A percentile compares a stretch with the other conserved stretches of the same genome.
phyloP scores from a whole-genome alignment of 2,113 vertebrate genomes.

The Bettongia penicillata region DNA sequence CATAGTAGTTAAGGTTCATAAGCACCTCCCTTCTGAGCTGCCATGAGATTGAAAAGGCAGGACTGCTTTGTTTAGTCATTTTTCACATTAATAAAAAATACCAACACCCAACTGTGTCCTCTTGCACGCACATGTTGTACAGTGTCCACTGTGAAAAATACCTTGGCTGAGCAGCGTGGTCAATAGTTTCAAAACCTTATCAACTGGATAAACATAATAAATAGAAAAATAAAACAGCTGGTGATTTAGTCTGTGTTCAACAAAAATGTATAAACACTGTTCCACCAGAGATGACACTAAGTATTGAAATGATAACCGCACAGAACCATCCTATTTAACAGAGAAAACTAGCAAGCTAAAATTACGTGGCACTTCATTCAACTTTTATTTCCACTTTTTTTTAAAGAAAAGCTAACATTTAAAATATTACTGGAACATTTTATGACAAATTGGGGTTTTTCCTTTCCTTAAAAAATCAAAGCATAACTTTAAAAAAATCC shows the following conservation, averaged over 20 bases:
- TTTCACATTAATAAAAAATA: slow-evolving; percentile 81
- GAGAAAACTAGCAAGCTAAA: slow-evolving; percentile 71
- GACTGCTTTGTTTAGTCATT: slow-evolving; percentile 76
- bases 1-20: slow-evolving; percentile 71
- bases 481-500: slow-evolving; percentile 19
- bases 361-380: slow-evolving; percentile 63
- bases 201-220: slow-evolving; percentile 71
- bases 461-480: slow-evolving; percentile 62
- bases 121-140: slow-evolving; percentile 74
- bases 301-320: slow-evolving; percentile 69
- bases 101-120: slow-evolving; percentile 72
- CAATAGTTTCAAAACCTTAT: slow-evolving; percentile 69
- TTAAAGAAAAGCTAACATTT: slow-evolving; percentile 36
- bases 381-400: neutral
- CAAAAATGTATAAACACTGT: slow-evolving; percentile 40
- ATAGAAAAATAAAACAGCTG: slow-evolving; percentile 82
- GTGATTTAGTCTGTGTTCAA: slow-evolving; percentile 75
- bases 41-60: slow-evolving; percentile 75
- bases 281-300: slow-evolving; percentile 65
- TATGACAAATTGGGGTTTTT: slow-evolving; percentile 56
- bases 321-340: slow-evolving; percentile 71
- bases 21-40: slow-evolving; percentile 78
- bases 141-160: slow-evolving; percentile 79
- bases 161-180: slow-evolving; percentile 76
- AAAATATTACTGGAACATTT: slow-evolving; percentile 66